Evolutionary conservation across 2,888 invertebrate species (phyloP).

Genomic region (Himalopsyche anomala): DNA sequence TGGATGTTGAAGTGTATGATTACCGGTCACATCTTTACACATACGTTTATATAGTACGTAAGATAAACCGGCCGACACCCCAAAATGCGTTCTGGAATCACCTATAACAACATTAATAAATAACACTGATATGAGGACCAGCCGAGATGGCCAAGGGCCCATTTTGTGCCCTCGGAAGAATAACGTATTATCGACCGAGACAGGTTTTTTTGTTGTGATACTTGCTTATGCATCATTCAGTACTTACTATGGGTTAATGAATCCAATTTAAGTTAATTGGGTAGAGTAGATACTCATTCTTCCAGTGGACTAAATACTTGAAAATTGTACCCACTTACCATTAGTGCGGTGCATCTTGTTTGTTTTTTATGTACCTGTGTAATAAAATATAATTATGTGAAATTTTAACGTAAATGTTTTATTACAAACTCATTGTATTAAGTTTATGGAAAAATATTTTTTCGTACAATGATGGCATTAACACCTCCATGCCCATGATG

Average conservation of each 20-base stretch:
- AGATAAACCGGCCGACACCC: slow-evolving; percentile 16
- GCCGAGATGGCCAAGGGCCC: not conserved
- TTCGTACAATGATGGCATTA: no score
- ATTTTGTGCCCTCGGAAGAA: not conserved
- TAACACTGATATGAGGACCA: slow-evolving; percentile 17
- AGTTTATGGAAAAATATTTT: no score
- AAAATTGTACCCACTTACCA: slow-evolving; percentile 35
- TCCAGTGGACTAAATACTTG: slow-evolving; percentile 27
- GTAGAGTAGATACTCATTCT: slow-evolving; percentile 1
- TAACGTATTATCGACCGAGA: not conserved
- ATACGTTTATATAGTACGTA: not conserved
- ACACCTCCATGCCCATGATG: no score
- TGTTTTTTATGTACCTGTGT: not conserved
- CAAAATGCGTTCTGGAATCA: not conserved
- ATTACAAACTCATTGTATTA: not conserved
- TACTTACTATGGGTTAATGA: slow-evolving; percentile 30
- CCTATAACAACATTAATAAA: slow-evolving; percentile 35
- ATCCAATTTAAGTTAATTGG: slow-evolving; percentile 40
- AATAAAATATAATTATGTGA: not conserved
- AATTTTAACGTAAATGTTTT: not conserved
- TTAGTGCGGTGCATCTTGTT: not conserved
- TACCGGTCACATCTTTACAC: not conserved
- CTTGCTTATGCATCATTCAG: slow-evolving; percentile 20
- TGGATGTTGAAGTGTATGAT: no score
- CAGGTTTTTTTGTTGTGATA: slow-evolving; percentile 19